Conservation (phyloP, 2,113 vertebrate species). For the Xenopus laevis region DNA sequence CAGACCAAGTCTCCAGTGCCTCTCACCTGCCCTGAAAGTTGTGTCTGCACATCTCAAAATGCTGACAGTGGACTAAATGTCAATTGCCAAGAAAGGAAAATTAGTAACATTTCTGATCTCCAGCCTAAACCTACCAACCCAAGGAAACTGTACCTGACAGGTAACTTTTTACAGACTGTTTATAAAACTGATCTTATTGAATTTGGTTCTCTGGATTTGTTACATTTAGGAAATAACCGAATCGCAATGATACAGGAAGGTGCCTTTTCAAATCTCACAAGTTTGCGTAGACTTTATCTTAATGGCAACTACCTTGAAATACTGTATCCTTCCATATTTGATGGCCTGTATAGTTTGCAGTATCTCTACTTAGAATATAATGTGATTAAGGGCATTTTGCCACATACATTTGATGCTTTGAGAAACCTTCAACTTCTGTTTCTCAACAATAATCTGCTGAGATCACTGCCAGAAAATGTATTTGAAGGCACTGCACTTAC, state of each 20-base stretch:
- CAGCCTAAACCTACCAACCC: conserved; percentile 89
- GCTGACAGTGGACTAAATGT: conserved; percentile 91
- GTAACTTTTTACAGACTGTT: conserved; percentile 90
- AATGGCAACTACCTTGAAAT: conserved; percentile 97
- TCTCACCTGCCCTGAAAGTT: conserved; percentile 83
- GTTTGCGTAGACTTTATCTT: conserved; percentile 89
- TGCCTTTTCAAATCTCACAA: conserved; percentile 90
- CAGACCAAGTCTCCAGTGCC: conserved; percentile 93
- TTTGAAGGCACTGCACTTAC: conserved; percentile 91
- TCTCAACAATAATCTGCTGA: conserved; percentile 93
- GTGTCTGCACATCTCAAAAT: conserved; percentile 89
- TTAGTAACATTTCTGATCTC: conserved; percentile 90
- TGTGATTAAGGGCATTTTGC: conserved; percentile 92
- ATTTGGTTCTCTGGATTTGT: conserved; percentile 87
- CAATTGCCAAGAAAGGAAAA: conserved; percentile 93
- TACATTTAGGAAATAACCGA: conserved; percentile 93
- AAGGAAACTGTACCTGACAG: conserved; percentile 96
- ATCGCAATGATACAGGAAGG: conserved; percentile 91
- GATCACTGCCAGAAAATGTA: conserved; percentile 83
- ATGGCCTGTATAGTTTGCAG: conserved; percentile 87
- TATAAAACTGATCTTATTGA: conserved; percentile 82
- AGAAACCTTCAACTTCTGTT: conserved; percentile 91
- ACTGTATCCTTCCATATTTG: conserved; percentile 83
- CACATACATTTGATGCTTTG: conserved; percentile 83
- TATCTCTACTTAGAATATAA: conserved; percentile 98